Evolutionary conservation across 2,888 invertebrate genomes (phyloP), one percentile per base, ranked within the genome.

Genomic region (Mythimna impura): DNA sequence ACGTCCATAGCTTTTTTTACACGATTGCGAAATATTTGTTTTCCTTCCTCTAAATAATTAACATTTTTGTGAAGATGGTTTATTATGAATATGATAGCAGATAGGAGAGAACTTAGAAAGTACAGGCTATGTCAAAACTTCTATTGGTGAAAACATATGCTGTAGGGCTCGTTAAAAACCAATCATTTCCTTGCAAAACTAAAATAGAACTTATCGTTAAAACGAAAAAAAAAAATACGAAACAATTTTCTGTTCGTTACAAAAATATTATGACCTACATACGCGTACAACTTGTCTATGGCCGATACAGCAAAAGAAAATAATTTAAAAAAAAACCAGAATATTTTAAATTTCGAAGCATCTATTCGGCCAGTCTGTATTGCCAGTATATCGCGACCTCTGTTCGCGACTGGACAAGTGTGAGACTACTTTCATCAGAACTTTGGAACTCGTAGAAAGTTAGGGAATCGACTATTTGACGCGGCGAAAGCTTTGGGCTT

Each of bases 361-460:
- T 61, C 20, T 55, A 71, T 71, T 78, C 50, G 57, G 22, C 22
- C 50, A 55, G 66, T 22, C 69, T 52, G 22, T 40, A 34, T 40
- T 61, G 67, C 66, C 73, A 82, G 73, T 73, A 67, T 73, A 73
- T 60, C 25, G 65, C 62, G 71, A 62, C 73, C 81, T 70, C 73
- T 73, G 79, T 65, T 83, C 71, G 81, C 81, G 40, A 43, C 63
- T 73, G 78, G 74, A 78, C 84, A 78, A 80, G 77, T 76, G 76
- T 73, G 75, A 74, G 82, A 73, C 84, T 64, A 89, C 90, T 91
- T 91, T 90, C 90, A 87, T 87, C 78, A 67, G 72, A 84, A 80
- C 73, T 78, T 85, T 77, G 83, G 76, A 82, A 82, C 78, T 83
- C 63, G 86, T 91, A 92, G 92, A 92, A 92, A 92, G 92, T 91